Evolutionary conservation across 2,797 vertebrate genomes (phyloP), one percentile per base, ranked within the genome.

Genomic region (Sebastes minor): DNA sequence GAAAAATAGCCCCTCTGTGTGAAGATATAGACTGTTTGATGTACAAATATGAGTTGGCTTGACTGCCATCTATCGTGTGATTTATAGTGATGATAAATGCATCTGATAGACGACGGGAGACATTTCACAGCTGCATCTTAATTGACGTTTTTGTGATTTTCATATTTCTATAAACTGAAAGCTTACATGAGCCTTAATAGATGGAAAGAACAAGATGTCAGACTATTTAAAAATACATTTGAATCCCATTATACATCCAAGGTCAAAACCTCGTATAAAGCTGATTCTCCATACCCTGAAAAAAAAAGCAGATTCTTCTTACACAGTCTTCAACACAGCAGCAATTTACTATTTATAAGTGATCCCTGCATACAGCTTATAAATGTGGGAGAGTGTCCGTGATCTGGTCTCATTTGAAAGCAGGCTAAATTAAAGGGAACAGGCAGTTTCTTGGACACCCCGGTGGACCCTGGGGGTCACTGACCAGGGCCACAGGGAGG

Each of bases 401-500:
- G 86, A 87, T 89, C 76, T 78, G 84, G 83, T 85, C 92, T 94
- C 80, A 91, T 94, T 91, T 85, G 89, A 92, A 91, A 93, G 90
- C 33, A 78, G 81, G 92, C 89, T 92, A 92, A 94, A 93, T 95
- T 92, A 95, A 90, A 92, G 87, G 81, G 88, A 94, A 90, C 86
- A 93, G 91, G 93, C 93, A 93, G 91, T 91, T 95, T 90, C 91
- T 93, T 67, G 91, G 92, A 92, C 92, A 88, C 84, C 87, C 79
- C 68, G 70, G 79, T 62, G 76, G 88, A 89, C 92, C 91, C 89
- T 57, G 76, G 71, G 93, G 95, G 94, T 95, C 94, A 94, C 84
- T 84, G 88, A 87, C 87, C 74, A 69, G 91, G 92, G 91, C 92
- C 93, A 86, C 76, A 23, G 87, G 90, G 90, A 92, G 92, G 89